phyloP scores from a whole-genome alignment of 1,140 invertebrate species.

The Physella acuta region DNA sequence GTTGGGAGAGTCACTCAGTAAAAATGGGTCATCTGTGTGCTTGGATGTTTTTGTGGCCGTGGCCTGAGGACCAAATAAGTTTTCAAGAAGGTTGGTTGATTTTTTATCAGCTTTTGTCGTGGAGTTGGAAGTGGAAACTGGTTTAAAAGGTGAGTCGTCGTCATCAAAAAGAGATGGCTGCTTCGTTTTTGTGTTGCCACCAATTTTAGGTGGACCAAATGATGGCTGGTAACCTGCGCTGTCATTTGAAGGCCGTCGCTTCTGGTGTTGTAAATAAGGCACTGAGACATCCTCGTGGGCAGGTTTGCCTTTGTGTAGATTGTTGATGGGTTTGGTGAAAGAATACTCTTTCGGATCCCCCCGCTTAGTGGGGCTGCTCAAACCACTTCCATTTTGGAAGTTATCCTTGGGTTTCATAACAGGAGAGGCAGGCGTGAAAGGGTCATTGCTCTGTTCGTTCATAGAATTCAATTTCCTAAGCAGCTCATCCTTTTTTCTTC shows the following conservation, averaged over 20 bases:
- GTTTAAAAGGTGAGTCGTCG: conserved; percentile 17
- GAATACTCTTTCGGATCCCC: conserved; percentile 29
- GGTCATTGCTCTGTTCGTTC: conserved; percentile 30
- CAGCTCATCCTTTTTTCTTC: conserved; percentile 46
- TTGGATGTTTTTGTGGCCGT: conserved; percentile 19
- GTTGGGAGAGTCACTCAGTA: conserved; percentile 21
- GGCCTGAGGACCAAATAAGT: conserved; percentile 40
- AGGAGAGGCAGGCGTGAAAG: background rate
- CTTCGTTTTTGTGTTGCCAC: background rate
- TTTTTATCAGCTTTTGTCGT: conserved; percentile 32
- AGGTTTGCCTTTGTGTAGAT: conserved; percentile 47
- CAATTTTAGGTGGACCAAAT: conserved; percentile 28
- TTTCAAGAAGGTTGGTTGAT: conserved; percentile 36
- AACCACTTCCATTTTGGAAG: conserved; percentile 17
- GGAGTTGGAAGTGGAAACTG: background rate
- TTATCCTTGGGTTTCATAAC: background rate
- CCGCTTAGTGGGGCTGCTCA: conserved; percentile 28
- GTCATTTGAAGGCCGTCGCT: conserved; percentile 26
- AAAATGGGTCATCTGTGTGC: conserved; percentile 34
- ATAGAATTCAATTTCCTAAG: conserved; percentile 37
- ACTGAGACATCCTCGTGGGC: conserved; percentile 42
- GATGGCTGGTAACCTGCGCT: conserved; percentile 45
- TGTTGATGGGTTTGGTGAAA: conserved; percentile 44
- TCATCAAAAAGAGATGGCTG: conserved; percentile 25
- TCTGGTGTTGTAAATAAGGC: conserved; percentile 36